These are phyloP conservation scores for Mythimna vitellina DNA, from an alignment of 2,888 invertebrate species.

Conservation along the genomic window DNA sequence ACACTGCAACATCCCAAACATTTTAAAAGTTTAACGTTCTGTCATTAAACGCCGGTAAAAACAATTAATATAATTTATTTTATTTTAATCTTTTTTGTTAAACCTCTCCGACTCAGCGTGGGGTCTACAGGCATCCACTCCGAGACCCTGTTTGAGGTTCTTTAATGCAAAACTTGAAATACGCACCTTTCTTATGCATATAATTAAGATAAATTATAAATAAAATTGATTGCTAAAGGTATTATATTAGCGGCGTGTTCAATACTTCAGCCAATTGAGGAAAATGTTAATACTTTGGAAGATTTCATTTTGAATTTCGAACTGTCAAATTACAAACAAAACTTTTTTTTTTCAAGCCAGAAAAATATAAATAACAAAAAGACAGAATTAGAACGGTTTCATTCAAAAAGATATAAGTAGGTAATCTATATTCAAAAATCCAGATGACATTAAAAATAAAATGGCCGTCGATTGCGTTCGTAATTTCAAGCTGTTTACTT, in stretches of 20 bases:
- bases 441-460: slow-evolving; percentile 28
- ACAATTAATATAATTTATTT: slow-evolving; percentile 60
- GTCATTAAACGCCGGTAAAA: slow-evolving; percentile 46
- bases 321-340: slow-evolving; percentile 3
- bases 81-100: slow-evolving; percentile 51
- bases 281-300: slow-evolving; percentile 8
- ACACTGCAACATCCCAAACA: slow-evolving; percentile 30
- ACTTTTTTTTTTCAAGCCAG: no score
- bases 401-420: background rate
- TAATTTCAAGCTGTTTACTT: slow-evolving; percentile 48
- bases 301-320: slow-evolving; percentile 3
- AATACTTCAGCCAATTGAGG: slow-evolving; percentile 12
- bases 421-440: slow-evolving; percentile 27
- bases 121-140: slow-evolving; percentile 50
- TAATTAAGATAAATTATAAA: slow-evolving; percentile 63
- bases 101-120: slow-evolving; percentile 57
- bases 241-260: slow-evolving; percentile 30
- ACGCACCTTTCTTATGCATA: slow-evolving; percentile 51
- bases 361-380: background rate
- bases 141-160: slow-evolving; percentile 38
- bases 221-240: slow-evolving; percentile 45
- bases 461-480: slow-evolving; percentile 30
- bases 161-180: slow-evolving; percentile 64
- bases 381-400: background rate
- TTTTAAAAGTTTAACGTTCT: slow-evolving; percentile 45